Conservation (phyloP, 2,888 invertebrate genomes). For the Strigamia crassipes region DNA sequence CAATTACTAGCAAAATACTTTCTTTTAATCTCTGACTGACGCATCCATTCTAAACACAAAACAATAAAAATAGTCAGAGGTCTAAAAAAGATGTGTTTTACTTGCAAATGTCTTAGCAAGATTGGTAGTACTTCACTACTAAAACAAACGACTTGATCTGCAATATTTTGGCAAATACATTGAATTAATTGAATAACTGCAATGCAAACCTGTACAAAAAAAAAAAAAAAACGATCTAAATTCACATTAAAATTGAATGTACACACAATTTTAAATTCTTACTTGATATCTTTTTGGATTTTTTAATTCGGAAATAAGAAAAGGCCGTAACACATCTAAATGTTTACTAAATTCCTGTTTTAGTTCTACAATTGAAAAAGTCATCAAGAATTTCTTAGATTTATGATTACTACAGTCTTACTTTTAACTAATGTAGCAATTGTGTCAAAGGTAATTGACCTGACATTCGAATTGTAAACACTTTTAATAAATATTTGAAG, state of each 20-base stretch:
- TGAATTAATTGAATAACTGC: background rate
- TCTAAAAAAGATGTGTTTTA: background rate
- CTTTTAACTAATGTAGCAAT: constrained; percentile 25
- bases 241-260: background rate
- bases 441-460: background rate
- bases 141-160: background rate
- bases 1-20: background rate
- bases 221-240: background rate
- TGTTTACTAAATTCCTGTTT: background rate
- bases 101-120: background rate
- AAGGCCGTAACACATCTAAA: background rate
- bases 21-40: background rate
- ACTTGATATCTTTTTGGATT: constrained; percentile 5
- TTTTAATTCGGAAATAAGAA: background rate
- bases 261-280: background rate
- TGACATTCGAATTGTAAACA: background rate
- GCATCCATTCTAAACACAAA: background rate
- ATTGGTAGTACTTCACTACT: background rate
- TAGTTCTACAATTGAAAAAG: background rate
- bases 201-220: background rate
- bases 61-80: background rate
- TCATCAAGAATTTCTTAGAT: background rate
- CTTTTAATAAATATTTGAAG: background rate
- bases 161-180: background rate
- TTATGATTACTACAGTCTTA: background rate